A percentile compares a stretch with the other conserved stretches of the same genome.
These are phyloP conservation scores for Arvicanthis niloticus DNA, from an alignment of 2,113 vertebrate genomes.

Conservation along the genomic window DNA sequence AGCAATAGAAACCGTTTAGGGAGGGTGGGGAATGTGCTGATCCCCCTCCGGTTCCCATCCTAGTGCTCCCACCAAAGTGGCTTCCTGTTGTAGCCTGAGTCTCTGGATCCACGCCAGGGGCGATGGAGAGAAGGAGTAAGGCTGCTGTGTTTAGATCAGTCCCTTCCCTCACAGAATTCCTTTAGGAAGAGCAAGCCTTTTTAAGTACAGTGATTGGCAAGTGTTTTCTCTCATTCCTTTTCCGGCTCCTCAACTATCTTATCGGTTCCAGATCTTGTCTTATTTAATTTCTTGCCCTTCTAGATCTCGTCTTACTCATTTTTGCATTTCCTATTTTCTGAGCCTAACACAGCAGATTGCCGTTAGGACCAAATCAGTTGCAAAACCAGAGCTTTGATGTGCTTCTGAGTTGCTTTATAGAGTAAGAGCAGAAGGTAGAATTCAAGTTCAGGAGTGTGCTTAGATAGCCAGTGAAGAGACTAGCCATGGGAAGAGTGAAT, in stretches of 20 bases:
- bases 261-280: conserved; percentile 62
- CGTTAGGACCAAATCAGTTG: conserved; percentile 59
- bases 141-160: conserved; percentile 44
- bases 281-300: conserved; percentile 41
- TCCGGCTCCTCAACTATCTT: conserved; percentile 58
- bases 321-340: conserved; percentile 71
- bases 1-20: neutral
- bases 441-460: conserved; percentile 75
- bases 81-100: conserved; percentile 54
- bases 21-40: conserved; percentile 9
- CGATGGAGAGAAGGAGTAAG: conserved; percentile 37
- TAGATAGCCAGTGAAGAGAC: conserved; percentile 77
- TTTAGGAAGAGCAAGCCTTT: conserved; percentile 72
- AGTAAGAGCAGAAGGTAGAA: conserved; percentile 78
- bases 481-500: conserved; percentile 77
- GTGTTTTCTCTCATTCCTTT: neutral
- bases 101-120: conserved; percentile 66
- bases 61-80: conserved; percentile 29
- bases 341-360: conserved; percentile 66
- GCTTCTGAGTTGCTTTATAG: conserved; percentile 53
- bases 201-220: conserved; percentile 60
- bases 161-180: conserved; percentile 36
- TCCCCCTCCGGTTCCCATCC: conserved; percentile 44
- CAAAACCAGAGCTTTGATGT: conserved; percentile 63
- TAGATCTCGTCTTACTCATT: conserved; percentile 69